A percentile compares a stretch with the other conserved stretches of the same genome.
These are phyloP conservation scores for Dicycla oo DNA, from an alignment of 2,888 invertebrate genomes.

Conservation along the genomic window DNA sequence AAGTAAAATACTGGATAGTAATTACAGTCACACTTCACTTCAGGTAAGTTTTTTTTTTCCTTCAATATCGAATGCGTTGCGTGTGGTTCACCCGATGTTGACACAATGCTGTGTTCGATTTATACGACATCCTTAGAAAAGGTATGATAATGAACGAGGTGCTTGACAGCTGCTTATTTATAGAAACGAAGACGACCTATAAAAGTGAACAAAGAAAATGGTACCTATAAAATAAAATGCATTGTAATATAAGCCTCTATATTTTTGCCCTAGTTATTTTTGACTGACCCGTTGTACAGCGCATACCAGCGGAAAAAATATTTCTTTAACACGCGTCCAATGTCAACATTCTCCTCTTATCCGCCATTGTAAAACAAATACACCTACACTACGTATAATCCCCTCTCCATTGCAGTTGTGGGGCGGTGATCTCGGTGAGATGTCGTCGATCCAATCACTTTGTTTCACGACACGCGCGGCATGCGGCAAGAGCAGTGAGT, in stretches of 20 bases:
- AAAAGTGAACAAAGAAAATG: not conserved
- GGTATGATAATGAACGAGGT: not conserved
- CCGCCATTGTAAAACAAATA: not conserved
- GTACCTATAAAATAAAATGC: not conserved
- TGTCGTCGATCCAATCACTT: slow-evolving; percentile 47
- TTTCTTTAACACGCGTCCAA: not conserved
- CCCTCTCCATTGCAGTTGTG: not conserved
- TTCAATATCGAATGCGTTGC: too few species aligned
- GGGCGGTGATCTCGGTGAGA: slow-evolving; percentile 27
- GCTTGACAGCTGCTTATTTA: not conserved
- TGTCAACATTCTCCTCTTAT: not conserved
- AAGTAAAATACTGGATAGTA: too few species aligned
- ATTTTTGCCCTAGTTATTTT: not conserved
- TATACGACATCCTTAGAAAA: not conserved
- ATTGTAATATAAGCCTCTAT: not conserved
- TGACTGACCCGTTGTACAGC: too few species aligned
- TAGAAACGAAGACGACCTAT: not conserved
- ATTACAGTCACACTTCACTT: too few species aligned
- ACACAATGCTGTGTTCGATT: not conserved
- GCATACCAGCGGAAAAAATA: too few species aligned
- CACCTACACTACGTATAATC: slow-evolving; percentile 3
- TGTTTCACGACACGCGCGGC: not conserved
- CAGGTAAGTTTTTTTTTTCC: too few species aligned
- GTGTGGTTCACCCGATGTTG: not conserved
- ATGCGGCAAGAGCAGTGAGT: not conserved